phyloP scores from a whole-genome alignment of 2,888 invertebrate species.

The Himalopsyche anomala region DNA sequence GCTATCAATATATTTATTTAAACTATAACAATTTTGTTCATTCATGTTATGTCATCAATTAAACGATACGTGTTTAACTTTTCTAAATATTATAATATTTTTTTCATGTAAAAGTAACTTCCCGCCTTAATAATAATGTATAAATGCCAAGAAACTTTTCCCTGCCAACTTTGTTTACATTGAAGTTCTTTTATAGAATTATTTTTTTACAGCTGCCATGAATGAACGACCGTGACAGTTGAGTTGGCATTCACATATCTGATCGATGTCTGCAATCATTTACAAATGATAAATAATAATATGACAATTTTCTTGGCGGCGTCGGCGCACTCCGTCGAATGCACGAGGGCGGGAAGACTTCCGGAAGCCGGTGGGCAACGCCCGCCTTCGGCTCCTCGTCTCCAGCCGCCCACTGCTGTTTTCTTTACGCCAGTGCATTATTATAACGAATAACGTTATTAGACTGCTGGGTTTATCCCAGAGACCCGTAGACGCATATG shows the following conservation, averaged over 20 bases:
- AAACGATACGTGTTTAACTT: no score
- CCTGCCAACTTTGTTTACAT: no score
- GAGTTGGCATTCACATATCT: background rate
- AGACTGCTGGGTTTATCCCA: constrained; percentile 13
- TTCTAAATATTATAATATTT: no score
- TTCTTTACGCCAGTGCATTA: background rate
- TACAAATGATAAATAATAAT: background rate
- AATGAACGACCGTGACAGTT: background rate
- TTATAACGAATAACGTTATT: background rate
- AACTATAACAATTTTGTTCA: no score
- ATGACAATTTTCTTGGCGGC: background rate
- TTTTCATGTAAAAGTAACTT: no score
- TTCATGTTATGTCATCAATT: no score
- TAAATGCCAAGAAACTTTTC: no score
- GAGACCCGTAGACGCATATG: background rate
- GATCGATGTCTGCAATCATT: background rate
- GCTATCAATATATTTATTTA: no score
- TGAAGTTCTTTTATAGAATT: no score
- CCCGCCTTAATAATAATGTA: no score
- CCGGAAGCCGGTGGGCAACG: constrained; percentile 9
- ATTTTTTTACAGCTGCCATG: no score
- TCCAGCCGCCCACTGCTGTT: background rate
- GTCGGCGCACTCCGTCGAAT: background rate
- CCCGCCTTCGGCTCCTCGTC: constrained; percentile 17
- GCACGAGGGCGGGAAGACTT: constrained; percentile 20